Evolutionary conservation across 2,888 invertebrate species (phyloP).

Genomic region (Venusia cambrica): DNA sequence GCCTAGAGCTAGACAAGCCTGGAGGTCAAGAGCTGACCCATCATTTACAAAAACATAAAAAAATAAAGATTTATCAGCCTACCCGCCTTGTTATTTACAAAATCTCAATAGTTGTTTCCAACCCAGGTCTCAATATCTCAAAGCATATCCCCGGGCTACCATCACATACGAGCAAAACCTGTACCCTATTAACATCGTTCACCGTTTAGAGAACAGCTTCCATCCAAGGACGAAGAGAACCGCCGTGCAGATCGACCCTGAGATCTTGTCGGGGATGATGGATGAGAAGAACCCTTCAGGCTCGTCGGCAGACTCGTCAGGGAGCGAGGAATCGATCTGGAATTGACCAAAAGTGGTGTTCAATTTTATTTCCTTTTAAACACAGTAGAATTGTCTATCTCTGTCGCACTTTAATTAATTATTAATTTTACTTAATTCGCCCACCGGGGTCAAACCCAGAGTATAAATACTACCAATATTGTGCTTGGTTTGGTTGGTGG

Average conservation of each 20-base stretch:
- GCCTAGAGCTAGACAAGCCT: no score
- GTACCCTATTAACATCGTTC: conserved; percentile 39
- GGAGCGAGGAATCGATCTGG: conserved; percentile 55
- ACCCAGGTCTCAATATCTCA: conserved; percentile 6
- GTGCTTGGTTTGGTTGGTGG: no score
- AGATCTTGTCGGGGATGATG: conserved; percentile 77
- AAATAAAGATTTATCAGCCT: no score
- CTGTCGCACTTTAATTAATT: no score
- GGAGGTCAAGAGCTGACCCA: no score
- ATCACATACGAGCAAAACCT: conserved; percentile 11
- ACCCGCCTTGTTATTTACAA: no score
- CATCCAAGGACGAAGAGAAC: conserved; percentile 83
- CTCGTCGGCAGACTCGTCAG: conserved; percentile 27
- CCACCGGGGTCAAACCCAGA: no score
- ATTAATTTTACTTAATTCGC: no score
- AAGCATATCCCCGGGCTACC: conserved; percentile 2
- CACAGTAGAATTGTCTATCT: conserved; percentile 39
- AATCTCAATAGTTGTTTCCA: no score
- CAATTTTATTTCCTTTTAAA: conserved; percentile 15
- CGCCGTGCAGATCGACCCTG: conserved; percentile 82
- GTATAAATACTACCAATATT: no score
- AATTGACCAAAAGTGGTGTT: conserved; percentile 38
- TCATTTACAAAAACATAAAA: no score
- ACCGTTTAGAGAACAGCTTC: conserved; percentile 81
- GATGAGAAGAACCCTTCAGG: conserved; percentile 76